Conservation (phyloP, 2,888 invertebrate species). For the Calephelis perditalis region DNA sequence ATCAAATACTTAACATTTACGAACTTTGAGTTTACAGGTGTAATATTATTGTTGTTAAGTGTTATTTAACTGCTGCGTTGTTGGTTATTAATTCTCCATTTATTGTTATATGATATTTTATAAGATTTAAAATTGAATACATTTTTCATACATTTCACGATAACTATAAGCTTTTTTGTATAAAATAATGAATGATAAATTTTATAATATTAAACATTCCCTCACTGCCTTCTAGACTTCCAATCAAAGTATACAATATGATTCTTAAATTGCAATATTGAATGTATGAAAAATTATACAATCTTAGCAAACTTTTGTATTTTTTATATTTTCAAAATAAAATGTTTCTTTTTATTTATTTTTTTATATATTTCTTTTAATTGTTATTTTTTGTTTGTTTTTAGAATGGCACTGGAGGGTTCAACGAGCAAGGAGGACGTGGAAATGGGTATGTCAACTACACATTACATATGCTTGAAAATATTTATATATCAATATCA, state of each 20-base stretch:
- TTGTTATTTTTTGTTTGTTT: slow-evolving; percentile 81
- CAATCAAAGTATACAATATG: slow-evolving; percentile 4
- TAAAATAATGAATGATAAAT: not conserved
- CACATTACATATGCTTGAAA: too few relatives aligned
- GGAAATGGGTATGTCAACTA: slow-evolving; percentile 86
- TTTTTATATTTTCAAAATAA: slow-evolving; percentile 49
- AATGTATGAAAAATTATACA: slow-evolving; percentile 36
- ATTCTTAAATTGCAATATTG: slow-evolving; percentile 8
- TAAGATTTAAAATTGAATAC: slow-evolving; percentile 17
- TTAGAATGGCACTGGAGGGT: slow-evolving; percentile 91
- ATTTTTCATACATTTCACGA: slow-evolving; percentile 25
- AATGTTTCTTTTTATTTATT: slow-evolving; percentile 49
- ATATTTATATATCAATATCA: too few relatives aligned
- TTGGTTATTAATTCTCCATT: slow-evolving; percentile 44
- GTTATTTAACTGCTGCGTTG: slow-evolving; percentile 9
- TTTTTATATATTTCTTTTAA: slow-evolving; percentile 47
- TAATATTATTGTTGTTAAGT: slow-evolving; percentile 13
- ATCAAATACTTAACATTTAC: slow-evolving; percentile 10
- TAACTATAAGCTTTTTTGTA: slow-evolving; percentile 15
- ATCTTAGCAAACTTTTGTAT: slow-evolving; percentile 27
- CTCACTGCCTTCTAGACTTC: slow-evolving; percentile 19
- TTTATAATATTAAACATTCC: slow-evolving; percentile 10
- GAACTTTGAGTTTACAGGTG: slow-evolving; percentile 7
- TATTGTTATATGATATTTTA: slow-evolving; percentile 26
- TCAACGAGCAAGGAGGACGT: slow-evolving; percentile 86